A percentile compares a stretch with the other conserved stretches of the same genome.
These are phyloP conservation scores for Pristionchus japonicus DNA, from an alignment of 2,888 invertebrate genomes.

Conservation along the genomic window DNA sequence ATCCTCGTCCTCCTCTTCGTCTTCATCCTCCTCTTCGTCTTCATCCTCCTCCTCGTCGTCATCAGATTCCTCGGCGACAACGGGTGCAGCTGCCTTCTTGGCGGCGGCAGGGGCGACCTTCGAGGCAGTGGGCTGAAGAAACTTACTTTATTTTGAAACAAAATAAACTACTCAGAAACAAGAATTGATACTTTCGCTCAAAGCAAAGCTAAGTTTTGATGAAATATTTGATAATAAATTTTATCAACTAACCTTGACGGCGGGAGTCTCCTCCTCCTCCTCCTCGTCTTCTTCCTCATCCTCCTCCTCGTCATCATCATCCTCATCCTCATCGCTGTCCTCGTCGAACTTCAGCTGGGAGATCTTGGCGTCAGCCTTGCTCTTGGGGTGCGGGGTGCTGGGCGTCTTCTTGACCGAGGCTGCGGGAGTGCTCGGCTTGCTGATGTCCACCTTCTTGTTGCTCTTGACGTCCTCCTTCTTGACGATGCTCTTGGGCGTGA, in stretches of 20 bases:
- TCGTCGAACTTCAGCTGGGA: conserved; percentile 53
- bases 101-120: too few species aligned
- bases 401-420: conserved; percentile 61
- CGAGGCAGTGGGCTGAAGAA: not conserved
- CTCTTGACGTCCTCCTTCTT: conserved; percentile 50
- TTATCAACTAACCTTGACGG: not conserved
- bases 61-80: not conserved
- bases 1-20: conserved; percentile 13
- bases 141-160: not conserved
- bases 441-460: conserved; percentile 59
- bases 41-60: not conserved
- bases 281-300: conserved; percentile 52
- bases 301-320: conserved; percentile 52
- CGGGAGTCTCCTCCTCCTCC: conserved; percentile 34
- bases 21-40: not conserved
- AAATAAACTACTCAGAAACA: not conserved
- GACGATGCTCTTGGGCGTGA: conserved; percentile 49
- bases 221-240: too few species aligned
- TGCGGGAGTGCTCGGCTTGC: conserved; percentile 56
- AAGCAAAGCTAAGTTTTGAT: not conserved
- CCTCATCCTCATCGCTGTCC: conserved; percentile 45
- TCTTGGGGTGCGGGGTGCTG: conserved; percentile 61
- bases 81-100: conserved; percentile 19
- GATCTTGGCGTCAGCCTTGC: conserved; percentile 19
- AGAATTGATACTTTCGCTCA: not conserved